These are phyloP conservation scores for Dipodomys stephensi DNA, from an alignment of 2,113 vertebrate genomes.

Conservation along the genomic window DNA sequence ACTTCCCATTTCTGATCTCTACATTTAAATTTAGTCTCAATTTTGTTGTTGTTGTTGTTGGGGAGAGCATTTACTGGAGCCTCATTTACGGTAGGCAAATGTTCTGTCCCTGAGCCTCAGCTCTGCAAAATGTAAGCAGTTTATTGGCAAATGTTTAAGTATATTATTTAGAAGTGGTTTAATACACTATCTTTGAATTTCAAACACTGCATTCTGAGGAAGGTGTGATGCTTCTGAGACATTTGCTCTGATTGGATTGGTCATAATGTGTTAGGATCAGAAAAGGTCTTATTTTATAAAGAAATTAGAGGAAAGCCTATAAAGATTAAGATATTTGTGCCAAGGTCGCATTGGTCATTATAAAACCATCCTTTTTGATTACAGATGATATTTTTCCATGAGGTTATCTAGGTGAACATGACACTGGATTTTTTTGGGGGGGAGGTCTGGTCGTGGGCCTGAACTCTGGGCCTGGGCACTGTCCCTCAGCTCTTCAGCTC, in stretches of 20 bases:
- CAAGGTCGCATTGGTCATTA: not conserved
- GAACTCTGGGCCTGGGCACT: no score
- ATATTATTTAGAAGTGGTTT: constrained; percentile 7
- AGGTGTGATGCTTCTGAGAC: constrained; percentile 15
- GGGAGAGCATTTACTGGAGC: not conserved
- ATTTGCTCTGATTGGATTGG: not conserved
- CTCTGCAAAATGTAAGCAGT: constrained; percentile 21
- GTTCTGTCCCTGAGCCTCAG: not conserved
- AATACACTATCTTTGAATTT: constrained; percentile 24
- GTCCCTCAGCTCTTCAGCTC: no score
- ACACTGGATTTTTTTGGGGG: not conserved
- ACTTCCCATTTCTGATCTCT: not conserved
- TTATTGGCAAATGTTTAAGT: constrained; percentile 32
- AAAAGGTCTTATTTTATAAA: not conserved
- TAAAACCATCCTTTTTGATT: not conserved
- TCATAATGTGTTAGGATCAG: not conserved
- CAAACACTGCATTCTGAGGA: constrained; percentile 14
- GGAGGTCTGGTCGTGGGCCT: no score
- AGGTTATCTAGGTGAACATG: not conserved
- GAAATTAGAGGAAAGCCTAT: not conserved
- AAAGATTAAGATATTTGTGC: not conserved
- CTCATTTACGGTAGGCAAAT: no score
- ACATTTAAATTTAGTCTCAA: not conserved
- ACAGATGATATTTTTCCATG: not conserved
- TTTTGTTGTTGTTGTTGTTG: not conserved